phyloP scores from a whole-genome alignment of 2,113 vertebrate genomes.

The Rhinoderma darwinii region DNA sequence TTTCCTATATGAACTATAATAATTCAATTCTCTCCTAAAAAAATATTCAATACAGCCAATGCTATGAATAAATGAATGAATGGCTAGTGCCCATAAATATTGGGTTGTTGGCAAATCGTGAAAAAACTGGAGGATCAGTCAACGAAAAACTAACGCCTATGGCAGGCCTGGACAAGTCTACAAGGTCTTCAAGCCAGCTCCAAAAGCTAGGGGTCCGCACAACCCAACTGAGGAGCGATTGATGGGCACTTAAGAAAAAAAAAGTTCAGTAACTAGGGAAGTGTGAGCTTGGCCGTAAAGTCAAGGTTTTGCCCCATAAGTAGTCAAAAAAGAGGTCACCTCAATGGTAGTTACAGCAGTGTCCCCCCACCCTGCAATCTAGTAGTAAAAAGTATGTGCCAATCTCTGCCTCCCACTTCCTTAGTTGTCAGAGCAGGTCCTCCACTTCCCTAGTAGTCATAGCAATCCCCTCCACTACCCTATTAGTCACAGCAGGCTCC shows the following conservation, averaged over 20 bases:
- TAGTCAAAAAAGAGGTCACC: neutral
- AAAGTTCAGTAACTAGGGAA: too few species aligned
- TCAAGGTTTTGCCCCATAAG: neutral
- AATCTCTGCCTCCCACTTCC: neutral
- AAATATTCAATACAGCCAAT: neutral
- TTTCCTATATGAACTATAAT: neutral
- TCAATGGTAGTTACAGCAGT: neutral
- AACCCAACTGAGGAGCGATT: too few species aligned
- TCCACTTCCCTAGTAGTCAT: too few species aligned
- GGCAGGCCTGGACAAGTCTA: neutral
- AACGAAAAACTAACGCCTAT: neutral
- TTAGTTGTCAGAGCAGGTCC: too few species aligned
- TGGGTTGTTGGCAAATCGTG: neutral
- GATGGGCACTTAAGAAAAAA: too few species aligned
- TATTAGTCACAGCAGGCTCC: neutral
- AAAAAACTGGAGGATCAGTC: neutral
- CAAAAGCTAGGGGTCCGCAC: too few species aligned
- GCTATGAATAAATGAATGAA: neutral
- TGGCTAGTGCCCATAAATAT: neutral
- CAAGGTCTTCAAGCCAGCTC: neutral
- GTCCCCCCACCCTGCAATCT: neutral
- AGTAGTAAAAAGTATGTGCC: neutral
- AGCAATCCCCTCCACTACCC: neutral
- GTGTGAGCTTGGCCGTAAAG: too few species aligned
- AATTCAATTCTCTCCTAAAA: too few species aligned